Conservation (phyloP, 1,140 invertebrate species). For the Anastrepha obliqua region DNA sequence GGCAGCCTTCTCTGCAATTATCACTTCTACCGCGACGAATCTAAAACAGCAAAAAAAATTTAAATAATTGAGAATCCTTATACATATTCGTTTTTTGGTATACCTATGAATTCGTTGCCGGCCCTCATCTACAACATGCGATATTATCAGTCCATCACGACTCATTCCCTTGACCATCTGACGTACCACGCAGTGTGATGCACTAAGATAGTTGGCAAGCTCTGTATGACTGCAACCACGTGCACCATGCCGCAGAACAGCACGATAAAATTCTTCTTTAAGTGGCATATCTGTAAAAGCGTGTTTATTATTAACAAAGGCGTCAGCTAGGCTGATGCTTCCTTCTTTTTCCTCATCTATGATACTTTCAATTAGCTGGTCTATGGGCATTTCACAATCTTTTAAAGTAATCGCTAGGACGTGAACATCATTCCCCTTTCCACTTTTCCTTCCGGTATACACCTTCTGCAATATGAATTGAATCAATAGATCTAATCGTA, state of each 20-base stretch:
- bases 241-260: slow-evolving; percentile 63
- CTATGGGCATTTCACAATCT: slow-evolving; percentile 21
- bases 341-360: slow-evolving; percentile 32
- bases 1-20: not conserved
- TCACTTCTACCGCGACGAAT: not conserved
- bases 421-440: not conserved
- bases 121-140: slow-evolving; percentile 64
- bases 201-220: slow-evolving; percentile 61
- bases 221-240: slow-evolving; percentile 64
- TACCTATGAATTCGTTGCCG: slow-evolving; percentile 62
- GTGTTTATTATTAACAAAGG: slow-evolving; percentile 53
- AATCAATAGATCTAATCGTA: too few relatives aligned
- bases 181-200: slow-evolving; percentile 60
- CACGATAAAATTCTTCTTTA: slow-evolving; percentile 63
- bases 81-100: not conserved
- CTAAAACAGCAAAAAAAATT: not conserved
- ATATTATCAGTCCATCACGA: slow-evolving; percentile 57
- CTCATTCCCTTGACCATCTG: slow-evolving; percentile 61
- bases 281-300: slow-evolving; percentile 65
- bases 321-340: slow-evolving; percentile 34
- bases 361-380: slow-evolving; percentile 44
- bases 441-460: not conserved
- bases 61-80: too few relatives aligned
- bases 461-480: not conserved
- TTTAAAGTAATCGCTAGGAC: slow-evolving; percentile 27